phyloP scores from a whole-genome alignment of 2,797 vertebrate genomes.

The Pterois miles region DNA sequence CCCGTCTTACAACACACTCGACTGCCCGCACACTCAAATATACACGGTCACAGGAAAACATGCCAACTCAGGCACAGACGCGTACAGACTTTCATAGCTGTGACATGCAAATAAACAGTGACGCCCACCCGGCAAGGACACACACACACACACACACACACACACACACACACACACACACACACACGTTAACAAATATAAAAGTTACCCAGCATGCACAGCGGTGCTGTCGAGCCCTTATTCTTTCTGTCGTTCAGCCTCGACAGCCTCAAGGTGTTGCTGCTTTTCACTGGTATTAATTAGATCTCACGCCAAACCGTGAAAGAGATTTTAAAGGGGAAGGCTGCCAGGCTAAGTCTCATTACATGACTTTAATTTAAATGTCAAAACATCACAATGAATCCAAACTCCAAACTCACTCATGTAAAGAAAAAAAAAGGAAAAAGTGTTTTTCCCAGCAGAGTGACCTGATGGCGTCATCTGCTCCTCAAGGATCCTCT shows the following conservation, averaged over 20 bases:
- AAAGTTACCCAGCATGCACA: not conserved
- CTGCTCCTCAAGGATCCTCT: not conserved
- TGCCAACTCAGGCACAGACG: constrained; percentile 49
- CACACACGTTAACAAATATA: not conserved
- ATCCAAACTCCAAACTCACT: not conserved
- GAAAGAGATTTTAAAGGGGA: not conserved
- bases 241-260: not conserved
- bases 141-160: constrained; percentile 7
- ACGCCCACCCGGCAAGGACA: constrained; percentile 42
- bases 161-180: not conserved
- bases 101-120: constrained; percentile 65
- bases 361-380: not conserved
- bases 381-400: constrained; percentile 9
- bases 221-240: not conserved
- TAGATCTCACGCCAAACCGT: not conserved
- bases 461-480: not conserved
- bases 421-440: not conserved
- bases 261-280: not conserved
- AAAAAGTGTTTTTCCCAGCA: not conserved
- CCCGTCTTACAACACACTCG: constrained; percentile 54
- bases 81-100: constrained; percentile 30
- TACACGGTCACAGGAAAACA: constrained; percentile 60
- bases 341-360: not conserved
- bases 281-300: constrained; percentile 12
- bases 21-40: constrained; percentile 56